phyloP scores from a whole-genome alignment of 92 coral and sea anemone genomes.

The Chrysogorgia sp. region DNA sequence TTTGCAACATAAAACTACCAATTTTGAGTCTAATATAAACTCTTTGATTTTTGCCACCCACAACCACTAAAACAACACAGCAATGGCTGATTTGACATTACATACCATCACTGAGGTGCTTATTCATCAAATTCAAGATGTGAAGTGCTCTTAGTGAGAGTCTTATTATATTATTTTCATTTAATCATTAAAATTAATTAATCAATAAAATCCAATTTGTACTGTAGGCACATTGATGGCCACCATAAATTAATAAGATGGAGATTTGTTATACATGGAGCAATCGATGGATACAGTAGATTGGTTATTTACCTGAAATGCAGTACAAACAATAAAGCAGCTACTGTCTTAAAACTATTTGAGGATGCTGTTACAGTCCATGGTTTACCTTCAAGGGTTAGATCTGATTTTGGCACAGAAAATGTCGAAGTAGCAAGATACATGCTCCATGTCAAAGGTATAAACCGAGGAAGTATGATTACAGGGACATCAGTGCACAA shows the following conservation, averaged over 20 bases:
- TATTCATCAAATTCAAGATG: no score
- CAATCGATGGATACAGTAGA: constrained; percentile 62
- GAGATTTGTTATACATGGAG: constrained; percentile 64
- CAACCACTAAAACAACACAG: no score
- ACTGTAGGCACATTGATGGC: constrained; percentile 62
- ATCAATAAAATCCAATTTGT: background rate
- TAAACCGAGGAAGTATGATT: constrained; percentile 60
- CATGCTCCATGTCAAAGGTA: constrained; percentile 48
- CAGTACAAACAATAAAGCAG: constrained; percentile 59
- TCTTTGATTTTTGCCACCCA: no score
- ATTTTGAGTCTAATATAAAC: no score
- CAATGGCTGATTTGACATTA: no score
- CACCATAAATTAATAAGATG: constrained; percentile 55
- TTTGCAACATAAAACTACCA: no score
- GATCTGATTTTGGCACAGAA: constrained; percentile 68
- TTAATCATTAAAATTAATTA: background rate
- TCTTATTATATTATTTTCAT: background rate
- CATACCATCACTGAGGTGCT: no score
- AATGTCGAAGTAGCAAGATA: constrained; percentile 64
- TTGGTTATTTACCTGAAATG: constrained; percentile 52
- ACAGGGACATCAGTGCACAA: constrained; percentile 62
- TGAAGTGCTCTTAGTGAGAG: no score
- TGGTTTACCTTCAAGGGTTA: constrained; percentile 68
- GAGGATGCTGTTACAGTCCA: constrained; percentile 48
- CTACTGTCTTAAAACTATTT: constrained; percentile 57